phyloP scores from a whole-genome alignment of 2,113 vertebrate genomes.

The Gadus macrocephalus region DNA sequence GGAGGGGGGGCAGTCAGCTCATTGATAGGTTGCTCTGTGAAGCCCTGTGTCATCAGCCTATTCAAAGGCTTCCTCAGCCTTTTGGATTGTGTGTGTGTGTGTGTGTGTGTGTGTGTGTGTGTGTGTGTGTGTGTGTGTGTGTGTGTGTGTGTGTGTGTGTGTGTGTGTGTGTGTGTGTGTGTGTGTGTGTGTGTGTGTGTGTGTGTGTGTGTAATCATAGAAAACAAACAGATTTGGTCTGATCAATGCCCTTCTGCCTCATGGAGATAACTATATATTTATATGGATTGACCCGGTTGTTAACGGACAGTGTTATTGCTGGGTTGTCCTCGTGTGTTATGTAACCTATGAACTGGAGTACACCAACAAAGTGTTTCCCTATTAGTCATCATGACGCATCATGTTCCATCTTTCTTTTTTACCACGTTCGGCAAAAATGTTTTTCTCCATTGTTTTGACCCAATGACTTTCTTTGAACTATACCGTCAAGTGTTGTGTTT shows the following conservation, averaged over 20 bases:
- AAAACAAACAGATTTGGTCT: no score
- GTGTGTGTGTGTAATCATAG: neutral
- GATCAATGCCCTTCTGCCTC: no score
- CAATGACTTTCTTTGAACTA: no score
- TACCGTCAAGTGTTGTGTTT: no score
- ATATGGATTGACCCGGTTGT: slow-evolving; percentile 44
- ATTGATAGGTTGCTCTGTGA: no score
- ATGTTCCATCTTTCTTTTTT: no score
- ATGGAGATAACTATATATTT: neutral
- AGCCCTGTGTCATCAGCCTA: neutral
- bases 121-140: slow-evolving; percentile 3
- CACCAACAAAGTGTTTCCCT: neutral
- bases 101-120: no score
- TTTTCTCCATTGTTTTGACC: no score
- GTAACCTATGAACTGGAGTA: neutral
- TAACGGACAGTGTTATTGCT: neutral
- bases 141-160: slow-evolving; percentile 13
- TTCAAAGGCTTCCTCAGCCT: neutral
- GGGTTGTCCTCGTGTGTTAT: neutral
- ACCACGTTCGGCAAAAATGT: no score
- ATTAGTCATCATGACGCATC: neutral
- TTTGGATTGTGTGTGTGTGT: no score
- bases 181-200: neutral
- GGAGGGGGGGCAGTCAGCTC: no score
- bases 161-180: neutral